A percentile compares a stretch with the other conserved stretches of the same genome.
Evolutionary conservation across 2,113 vertebrate species (phyloP).

Genomic region (Sturnus vulgaris): DNA sequence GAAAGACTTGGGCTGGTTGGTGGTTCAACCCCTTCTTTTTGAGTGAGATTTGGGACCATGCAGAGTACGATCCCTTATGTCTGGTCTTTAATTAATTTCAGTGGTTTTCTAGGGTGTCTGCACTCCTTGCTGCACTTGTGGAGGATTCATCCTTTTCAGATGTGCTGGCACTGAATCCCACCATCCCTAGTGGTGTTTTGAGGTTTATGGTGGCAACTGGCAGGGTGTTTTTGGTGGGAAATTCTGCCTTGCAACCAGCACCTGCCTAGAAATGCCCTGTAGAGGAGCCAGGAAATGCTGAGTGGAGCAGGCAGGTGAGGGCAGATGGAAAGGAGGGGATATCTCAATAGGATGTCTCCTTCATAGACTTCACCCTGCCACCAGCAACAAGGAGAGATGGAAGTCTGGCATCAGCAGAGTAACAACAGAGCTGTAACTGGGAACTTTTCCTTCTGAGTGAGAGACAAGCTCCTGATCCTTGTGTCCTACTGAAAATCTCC

Average conservation of each 20-base stretch:
- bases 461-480: not conserved
- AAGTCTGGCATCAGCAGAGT: not conserved
- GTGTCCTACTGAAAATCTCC: not conserved
- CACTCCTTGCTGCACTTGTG: not conserved
- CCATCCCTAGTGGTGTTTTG: not conserved
- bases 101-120: not conserved
- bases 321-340: not conserved
- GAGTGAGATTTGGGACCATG: not conserved
- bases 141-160: not conserved
- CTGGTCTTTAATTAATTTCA: not conserved
- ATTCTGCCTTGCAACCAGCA: not conserved
- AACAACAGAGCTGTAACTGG: not conserved
- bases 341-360: not conserved
- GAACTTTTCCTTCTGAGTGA: not conserved
- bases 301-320: not conserved
- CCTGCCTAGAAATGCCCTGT: not conserved
- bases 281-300: not conserved
- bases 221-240: not conserved
- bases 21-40: not conserved
- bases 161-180: not conserved
- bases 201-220: not conserved
- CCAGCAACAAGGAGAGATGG: not conserved
- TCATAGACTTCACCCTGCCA: not conserved
- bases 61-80: not conserved
- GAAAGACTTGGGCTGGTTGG: rapidly evolving